These are phyloP conservation scores for Hestina assimilis DNA, from an alignment of 1,140 invertebrate species.

Conservation along the genomic window DNA sequence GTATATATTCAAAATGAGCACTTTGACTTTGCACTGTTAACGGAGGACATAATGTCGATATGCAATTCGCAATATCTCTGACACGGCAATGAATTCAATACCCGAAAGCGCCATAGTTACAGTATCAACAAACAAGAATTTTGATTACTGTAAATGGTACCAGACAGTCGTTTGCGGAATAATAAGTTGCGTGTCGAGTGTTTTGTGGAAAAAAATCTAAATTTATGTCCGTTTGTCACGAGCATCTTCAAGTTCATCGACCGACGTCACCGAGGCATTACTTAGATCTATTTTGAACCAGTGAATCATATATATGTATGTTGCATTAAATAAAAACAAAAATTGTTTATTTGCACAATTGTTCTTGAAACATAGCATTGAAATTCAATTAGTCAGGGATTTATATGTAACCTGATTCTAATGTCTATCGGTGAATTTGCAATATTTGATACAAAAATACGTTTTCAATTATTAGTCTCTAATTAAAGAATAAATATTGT, in stretches of 20 bases:
- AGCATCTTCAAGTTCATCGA: constrained; percentile 17
- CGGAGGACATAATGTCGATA: too few species aligned
- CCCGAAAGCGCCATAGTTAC: background rate
- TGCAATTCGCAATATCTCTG: too few species aligned
- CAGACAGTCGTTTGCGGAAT: constrained; percentile 16
- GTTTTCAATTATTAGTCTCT: too few species aligned
- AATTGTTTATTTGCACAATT: background rate
- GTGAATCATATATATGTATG: constrained; percentile 17
- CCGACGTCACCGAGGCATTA: constrained; percentile 15
- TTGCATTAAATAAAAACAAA: background rate
- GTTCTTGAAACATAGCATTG: too few species aligned
- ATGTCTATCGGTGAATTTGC: too few species aligned
- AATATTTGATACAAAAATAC: too few species aligned
- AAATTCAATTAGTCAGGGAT: too few species aligned
- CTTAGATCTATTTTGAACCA: constrained; percentile 21
- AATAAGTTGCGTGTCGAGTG: constrained; percentile 11
- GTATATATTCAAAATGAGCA: too few species aligned
- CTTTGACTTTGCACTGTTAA: too few species aligned
- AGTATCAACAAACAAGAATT: background rate
- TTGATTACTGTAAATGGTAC: background rate
- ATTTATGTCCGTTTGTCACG: constrained; percentile 23
- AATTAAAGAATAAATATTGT: too few species aligned
- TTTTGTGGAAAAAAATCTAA: constrained; percentile 22
- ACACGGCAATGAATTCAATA: background rate
- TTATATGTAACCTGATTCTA: too few species aligned